A percentile compares a stretch with the other conserved stretches of the same genome.
Conservation (phyloP, 2,888 invertebrate genomes). For the Heteromurus nitidus region DNA sequence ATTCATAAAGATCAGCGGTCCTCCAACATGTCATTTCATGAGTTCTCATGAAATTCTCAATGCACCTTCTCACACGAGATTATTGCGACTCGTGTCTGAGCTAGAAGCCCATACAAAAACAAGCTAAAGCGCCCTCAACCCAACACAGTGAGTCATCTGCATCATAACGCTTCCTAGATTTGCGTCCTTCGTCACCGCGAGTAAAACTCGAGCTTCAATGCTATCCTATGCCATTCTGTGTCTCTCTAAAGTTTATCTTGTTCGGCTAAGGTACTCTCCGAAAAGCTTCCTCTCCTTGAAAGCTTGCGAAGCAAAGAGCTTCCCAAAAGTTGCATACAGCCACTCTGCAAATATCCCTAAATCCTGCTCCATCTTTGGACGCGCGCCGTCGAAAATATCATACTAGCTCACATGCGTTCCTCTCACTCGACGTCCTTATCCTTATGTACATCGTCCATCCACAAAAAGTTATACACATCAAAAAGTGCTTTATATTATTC, state of each 20-base stretch:
- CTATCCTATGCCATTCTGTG: background rate
- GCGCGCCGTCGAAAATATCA: constrained; percentile 36
- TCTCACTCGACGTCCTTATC: too few relatives aligned
- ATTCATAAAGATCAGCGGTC: too few relatives aligned
- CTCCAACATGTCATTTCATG: too few relatives aligned
- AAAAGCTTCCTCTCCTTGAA: constrained; percentile 46
- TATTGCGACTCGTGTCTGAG: too few relatives aligned
- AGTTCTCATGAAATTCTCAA: too few relatives aligned
- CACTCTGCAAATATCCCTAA: constrained; percentile 14
- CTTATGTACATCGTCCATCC: too few relatives aligned
- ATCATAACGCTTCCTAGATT: background rate
- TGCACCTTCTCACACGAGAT: too few relatives aligned
- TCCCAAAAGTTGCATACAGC: background rate
- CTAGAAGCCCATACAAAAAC: too few relatives aligned
- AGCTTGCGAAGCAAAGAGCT: too few relatives aligned
- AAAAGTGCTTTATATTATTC: too few relatives aligned
- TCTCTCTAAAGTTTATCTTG: constrained; percentile 54
- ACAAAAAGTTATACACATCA: too few relatives aligned
- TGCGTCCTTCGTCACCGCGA: constrained; percentile 30
- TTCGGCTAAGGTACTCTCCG: constrained; percentile 23
- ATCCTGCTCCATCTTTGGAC: constrained; percentile 19
- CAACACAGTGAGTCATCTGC: background rate
- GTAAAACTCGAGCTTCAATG: background rate
- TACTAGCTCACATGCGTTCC: constrained; percentile 46
- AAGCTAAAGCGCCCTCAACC: too few relatives aligned